Evolutionary conservation across 2,888 invertebrate species (phyloP).

Genomic region (Caenorhabditis imperialis): DNA sequence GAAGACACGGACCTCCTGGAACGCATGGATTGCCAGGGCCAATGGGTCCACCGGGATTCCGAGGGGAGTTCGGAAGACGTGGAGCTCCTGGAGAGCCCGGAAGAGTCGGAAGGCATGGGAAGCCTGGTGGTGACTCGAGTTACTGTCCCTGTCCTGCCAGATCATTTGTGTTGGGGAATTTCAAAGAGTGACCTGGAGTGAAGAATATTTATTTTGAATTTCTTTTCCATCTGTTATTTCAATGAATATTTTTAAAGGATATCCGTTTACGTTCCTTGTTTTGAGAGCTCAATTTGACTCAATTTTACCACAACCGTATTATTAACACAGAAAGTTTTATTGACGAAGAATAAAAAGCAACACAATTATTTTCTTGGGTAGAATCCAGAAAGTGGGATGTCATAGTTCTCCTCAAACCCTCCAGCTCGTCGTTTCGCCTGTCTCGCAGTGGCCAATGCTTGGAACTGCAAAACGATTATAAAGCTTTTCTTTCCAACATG

Average conservation of each 20-base stretch:
- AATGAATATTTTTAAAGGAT: neutral
- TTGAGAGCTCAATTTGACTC: neutral
- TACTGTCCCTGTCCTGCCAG: slow-evolving; percentile 46
- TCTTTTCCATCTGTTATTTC: neutral
- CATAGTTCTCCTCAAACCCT: slow-evolving; percentile 39
- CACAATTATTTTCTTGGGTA: slow-evolving; percentile 17
- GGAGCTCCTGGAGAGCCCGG: slow-evolving; percentile 54
- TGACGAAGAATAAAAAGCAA: neutral
- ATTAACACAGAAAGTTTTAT: slow-evolving; percentile 30
- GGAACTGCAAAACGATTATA: slow-evolving; percentile 33
- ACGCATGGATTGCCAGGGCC: slow-evolving; percentile 52
- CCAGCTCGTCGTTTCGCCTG: slow-evolving; percentile 46
- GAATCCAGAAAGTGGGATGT: slow-evolving; percentile 20
- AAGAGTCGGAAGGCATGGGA: slow-evolving; percentile 47
- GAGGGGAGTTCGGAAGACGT: slow-evolving; percentile 44
- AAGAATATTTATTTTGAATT: neutral
- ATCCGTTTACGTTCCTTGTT: neutral
- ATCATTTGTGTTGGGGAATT: slow-evolving; percentile 25
- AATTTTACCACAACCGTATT: neutral
- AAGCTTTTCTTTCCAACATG: too few species aligned
- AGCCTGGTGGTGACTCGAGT: slow-evolving; percentile 37
- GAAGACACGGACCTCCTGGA: slow-evolving; percentile 47
- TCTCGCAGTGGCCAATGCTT: slow-evolving; percentile 39
- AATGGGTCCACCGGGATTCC: slow-evolving; percentile 48
- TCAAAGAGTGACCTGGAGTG: slow-evolving; percentile 2